Percentiles rank a stretch among this genome's conserved stretches.
phyloP scores from a whole-genome alignment of 2,797 vertebrate species.

The Protosalanx chinensis region DNA sequence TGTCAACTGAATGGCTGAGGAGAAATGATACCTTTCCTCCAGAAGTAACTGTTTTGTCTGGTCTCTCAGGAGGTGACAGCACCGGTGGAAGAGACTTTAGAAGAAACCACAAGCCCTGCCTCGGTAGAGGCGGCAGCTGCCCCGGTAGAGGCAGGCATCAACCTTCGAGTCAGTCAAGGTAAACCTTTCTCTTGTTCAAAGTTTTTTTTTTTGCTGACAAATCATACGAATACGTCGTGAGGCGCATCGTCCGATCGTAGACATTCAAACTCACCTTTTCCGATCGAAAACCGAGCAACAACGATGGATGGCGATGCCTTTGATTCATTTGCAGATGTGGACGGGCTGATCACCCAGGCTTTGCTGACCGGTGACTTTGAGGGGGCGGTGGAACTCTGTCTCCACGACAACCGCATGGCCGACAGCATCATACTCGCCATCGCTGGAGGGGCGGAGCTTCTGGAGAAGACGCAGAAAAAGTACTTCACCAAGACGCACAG shows the following conservation, averaged over 20 bases:
- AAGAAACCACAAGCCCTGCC: slow-evolving; percentile 50
- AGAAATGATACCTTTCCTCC: background rate
- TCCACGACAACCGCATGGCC: slow-evolving; percentile 94
- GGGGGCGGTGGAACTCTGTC: slow-evolving; percentile 91
- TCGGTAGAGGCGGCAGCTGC: slow-evolving; percentile 32
- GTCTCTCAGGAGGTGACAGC: slow-evolving; percentile 45
- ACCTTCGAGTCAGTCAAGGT: slow-evolving; percentile 63
- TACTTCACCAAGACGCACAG: slow-evolving; percentile 88
- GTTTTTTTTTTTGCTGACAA: background rate
- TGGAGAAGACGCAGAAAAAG: slow-evolving; percentile 88
- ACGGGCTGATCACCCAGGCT: slow-evolving; percentile 94
- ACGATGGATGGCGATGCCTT: too few relatives aligned
- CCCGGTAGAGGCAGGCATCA: slow-evolving; percentile 72
- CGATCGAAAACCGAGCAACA: too few relatives aligned
- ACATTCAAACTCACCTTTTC: background rate
- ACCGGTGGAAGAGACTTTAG: slow-evolving; percentile 42
- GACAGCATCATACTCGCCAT: slow-evolving; percentile 95
- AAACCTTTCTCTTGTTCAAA: background rate
- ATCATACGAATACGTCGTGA: too few relatives aligned
- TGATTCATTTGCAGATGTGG: slow-evolving; percentile 75
- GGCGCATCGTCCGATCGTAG: too few relatives aligned
- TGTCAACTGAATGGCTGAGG: background rate
- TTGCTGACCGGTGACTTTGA: slow-evolving; percentile 91
- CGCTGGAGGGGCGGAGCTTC: slow-evolving; percentile 87
- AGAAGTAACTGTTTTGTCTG: background rate